phyloP scores from a whole-genome alignment of 2,797 vertebrate species.

The Peromyscus nudipes region DNA sequence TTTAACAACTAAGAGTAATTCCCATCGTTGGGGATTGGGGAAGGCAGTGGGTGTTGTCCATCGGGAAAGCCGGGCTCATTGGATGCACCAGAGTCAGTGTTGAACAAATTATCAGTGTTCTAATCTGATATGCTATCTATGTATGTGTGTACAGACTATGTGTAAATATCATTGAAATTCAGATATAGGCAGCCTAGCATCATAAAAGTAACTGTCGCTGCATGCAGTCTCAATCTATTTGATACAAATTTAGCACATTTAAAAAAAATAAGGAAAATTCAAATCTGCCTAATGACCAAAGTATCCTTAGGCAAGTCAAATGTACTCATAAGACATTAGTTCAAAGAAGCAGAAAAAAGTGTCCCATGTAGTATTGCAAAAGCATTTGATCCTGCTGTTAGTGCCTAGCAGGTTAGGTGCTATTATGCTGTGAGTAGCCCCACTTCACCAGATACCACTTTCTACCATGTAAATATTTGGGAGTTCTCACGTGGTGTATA shows the following conservation, averaged over 20 bases:
- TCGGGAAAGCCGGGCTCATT: background rate
- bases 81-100: background rate
- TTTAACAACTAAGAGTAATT: background rate
- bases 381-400: background rate
- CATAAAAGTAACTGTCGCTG: background rate
- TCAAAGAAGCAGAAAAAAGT: background rate
- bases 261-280: constrained; percentile 48
- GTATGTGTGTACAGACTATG: background rate
- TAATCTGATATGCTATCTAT: background rate
- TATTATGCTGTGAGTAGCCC: background rate
- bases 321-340: background rate
- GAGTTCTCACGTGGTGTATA: background rate
- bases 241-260: background rate
- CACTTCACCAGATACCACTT: background rate
- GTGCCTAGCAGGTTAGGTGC: background rate
- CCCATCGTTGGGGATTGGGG: background rate
- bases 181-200: background rate
- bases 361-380: background rate
- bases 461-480: background rate
- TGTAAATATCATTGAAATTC: background rate
- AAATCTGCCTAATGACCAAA: constrained; percentile 26
- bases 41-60: too few relatives aligned
- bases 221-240: background rate
- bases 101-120: background rate
- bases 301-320: background rate